These are phyloP conservation scores for Pogoniulus pusillus DNA, from an alignment of 2,797 vertebrate genomes.

Conservation along the genomic window DNA sequence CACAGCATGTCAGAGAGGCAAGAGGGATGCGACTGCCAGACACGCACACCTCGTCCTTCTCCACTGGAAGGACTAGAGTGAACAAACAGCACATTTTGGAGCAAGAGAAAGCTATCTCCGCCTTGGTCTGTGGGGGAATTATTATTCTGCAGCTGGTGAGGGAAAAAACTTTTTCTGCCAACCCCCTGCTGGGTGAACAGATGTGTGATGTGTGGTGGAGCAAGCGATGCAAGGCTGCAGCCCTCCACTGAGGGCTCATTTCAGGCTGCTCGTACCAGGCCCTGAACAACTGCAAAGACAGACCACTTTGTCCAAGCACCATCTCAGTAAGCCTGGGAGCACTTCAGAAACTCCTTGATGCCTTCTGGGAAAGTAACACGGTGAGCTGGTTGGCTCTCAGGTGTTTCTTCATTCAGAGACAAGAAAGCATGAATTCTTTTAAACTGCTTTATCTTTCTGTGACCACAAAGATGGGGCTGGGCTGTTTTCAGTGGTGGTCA, in stretches of 20 bases:
- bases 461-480: too few relatives aligned
- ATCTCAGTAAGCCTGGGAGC: not conserved
- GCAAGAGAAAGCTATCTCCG: not conserved
- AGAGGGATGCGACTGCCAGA: not conserved
- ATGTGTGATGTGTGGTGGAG: not conserved
- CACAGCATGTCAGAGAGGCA: not conserved
- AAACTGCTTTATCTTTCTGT: not conserved
- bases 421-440: not conserved
- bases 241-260: not conserved
- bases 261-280: not conserved
- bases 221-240: not conserved
- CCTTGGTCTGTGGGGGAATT: not conserved
- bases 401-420: not conserved
- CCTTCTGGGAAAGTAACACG: not conserved
- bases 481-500: too few relatives aligned
- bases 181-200: not conserved
- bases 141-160: not conserved
- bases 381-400: not conserved
- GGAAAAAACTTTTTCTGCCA: not conserved
- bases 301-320: not conserved
- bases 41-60: not conserved
- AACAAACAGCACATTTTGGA: not conserved
- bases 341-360: not conserved
- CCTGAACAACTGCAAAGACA: not conserved
- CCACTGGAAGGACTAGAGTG: not conserved